These are phyloP conservation scores for Hiodon tergisus DNA, from an alignment of 2,113 vertebrate genomes.

Conservation along the genomic window DNA sequence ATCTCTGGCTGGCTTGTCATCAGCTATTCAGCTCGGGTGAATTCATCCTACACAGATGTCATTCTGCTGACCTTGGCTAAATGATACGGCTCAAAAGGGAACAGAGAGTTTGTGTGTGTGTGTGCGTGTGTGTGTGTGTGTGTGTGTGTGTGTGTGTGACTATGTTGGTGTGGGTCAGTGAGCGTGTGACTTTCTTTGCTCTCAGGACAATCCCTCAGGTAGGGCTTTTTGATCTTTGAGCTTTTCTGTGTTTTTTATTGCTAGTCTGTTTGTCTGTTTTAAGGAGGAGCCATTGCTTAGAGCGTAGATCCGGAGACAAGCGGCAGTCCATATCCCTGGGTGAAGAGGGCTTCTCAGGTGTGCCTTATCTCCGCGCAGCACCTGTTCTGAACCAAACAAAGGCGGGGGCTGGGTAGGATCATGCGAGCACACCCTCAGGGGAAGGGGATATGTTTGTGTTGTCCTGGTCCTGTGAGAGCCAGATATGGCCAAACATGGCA, in stretches of 20 bases:
- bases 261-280: not conserved
- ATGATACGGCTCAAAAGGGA: too few relatives aligned
- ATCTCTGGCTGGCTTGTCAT: too few relatives aligned
- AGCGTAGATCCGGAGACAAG: not conserved
- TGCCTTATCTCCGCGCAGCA: conserved; percentile 9
- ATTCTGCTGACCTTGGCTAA: not conserved
- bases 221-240: not conserved
- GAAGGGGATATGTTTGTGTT: not conserved
- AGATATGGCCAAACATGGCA: not conserved
- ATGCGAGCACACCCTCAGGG: not conserved
- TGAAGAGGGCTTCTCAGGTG: conserved; percentile 4
- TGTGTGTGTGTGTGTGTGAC: too few relatives aligned
- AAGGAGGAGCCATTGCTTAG: not conserved
- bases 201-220: too few relatives aligned
- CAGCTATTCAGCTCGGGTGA: not conserved
- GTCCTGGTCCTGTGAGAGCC: not conserved
- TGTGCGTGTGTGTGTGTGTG: not conserved
- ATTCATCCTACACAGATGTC: not conserved
- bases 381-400: not conserved
- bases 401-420: not conserved
- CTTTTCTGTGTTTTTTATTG: not conserved
- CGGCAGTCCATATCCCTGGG: not conserved
- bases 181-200: not conserved
- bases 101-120: too few relatives aligned
- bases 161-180: not conserved